phyloP scores from a whole-genome alignment of 2,797 vertebrate genomes.

The Paratrypauchen microcephalus region DNA sequence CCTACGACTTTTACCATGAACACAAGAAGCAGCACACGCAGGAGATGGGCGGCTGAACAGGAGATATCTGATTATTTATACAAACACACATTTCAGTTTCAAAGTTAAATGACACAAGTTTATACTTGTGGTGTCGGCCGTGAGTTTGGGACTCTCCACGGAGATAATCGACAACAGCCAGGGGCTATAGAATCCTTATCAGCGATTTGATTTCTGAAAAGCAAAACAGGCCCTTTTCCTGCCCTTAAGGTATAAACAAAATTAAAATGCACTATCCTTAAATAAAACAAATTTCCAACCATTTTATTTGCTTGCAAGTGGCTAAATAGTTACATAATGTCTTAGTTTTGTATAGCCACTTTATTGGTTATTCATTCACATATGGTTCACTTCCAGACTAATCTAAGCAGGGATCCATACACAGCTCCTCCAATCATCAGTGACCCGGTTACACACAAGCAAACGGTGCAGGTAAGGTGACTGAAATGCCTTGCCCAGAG shows the following conservation, averaged over 20 bases:
- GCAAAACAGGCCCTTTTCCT: background rate
- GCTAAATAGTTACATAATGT: background rate
- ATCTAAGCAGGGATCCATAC: no score
- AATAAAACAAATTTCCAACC: background rate
- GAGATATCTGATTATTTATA: background rate
- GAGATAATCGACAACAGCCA: constrained; percentile 1
- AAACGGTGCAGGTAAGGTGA: background rate
- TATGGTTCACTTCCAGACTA: no score
- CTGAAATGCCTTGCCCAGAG: background rate
- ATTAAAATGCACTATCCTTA: background rate
- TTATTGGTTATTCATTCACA: background rate
- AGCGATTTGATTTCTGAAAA: background rate
- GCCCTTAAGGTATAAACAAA: constrained; percentile 10
- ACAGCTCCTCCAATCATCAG: no score
- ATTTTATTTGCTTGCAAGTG: no score
- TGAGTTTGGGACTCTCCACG: constrained; percentile 12
- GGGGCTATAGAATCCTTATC: background rate
- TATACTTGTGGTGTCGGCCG: constrained; percentile 8
- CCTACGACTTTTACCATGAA: constrained; percentile 19
- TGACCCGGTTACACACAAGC: no score
- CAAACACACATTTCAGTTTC: background rate
- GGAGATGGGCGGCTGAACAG: background rate
- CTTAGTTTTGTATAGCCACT: background rate
- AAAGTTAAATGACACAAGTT: background rate
- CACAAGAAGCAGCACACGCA: constrained; percentile 6